phyloP scores from a whole-genome alignment of 2,888 invertebrate genomes.

The Beris chalybata region DNA sequence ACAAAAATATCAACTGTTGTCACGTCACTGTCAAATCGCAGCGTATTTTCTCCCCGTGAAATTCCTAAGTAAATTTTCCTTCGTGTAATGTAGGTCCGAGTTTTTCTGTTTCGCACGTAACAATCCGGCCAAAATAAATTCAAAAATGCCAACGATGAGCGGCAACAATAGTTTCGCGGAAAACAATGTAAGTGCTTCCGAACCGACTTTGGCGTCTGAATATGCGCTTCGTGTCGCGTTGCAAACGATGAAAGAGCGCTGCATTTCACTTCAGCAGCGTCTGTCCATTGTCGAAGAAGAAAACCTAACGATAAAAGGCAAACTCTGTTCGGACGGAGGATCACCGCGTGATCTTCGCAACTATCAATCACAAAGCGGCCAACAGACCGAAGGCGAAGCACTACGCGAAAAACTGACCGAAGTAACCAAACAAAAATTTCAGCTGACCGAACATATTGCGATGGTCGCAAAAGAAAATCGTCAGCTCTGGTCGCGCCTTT shows the following conservation, averaged over 20 bases:
- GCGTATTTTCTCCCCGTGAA: not conserved
- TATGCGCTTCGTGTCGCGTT: constrained; percentile 73
- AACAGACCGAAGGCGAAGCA: constrained; percentile 56
- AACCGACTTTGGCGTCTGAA: constrained; percentile 40
- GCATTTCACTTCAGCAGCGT: constrained; percentile 72
- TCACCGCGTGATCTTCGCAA: constrained; percentile 12
- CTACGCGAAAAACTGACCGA: constrained; percentile 69
- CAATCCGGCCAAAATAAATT: not conserved
- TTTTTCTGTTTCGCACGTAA: no score
- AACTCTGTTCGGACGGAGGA: constrained; percentile 3
- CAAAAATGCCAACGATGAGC: constrained; percentile 27
- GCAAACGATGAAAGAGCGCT: constrained; percentile 80
- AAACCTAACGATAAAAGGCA: constrained; percentile 60
- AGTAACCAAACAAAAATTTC: constrained; percentile 64
- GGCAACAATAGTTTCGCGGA: constrained; percentile 32
- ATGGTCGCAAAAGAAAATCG: constrained; percentile 84
- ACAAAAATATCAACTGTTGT: no score
- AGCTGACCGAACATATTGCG: constrained; percentile 73
- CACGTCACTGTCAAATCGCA: no score
- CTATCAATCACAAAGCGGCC: constrained; percentile 50
- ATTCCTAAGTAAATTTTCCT: not conserved
- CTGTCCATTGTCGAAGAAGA: constrained; percentile 73
- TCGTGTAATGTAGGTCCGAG: not conserved
- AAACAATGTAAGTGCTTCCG: constrained; percentile 2
- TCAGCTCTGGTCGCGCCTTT: constrained; percentile 75